A percentile compares a stretch with the other conserved stretches of the same genome.
Conservation (phyloP, 2,888 invertebrate species). For the Blastobasis adustella region DNA sequence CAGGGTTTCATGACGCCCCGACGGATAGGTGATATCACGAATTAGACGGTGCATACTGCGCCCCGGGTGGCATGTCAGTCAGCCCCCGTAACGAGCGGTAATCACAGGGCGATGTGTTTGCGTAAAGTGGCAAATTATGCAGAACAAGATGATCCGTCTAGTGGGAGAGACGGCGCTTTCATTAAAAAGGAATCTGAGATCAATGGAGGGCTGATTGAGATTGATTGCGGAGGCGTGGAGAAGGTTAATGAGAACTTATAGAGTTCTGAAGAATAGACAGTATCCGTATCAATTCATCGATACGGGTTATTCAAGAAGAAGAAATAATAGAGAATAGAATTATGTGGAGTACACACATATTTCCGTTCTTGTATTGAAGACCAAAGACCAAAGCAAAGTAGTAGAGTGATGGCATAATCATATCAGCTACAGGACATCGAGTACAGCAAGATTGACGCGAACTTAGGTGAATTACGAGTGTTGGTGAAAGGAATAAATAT, state of each 20-base stretch:
- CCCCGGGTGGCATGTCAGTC: slow-evolving; percentile 3
- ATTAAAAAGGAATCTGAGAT: slow-evolving; percentile 3
- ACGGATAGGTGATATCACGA: not conserved
- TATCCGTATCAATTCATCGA: slow-evolving; percentile 4
- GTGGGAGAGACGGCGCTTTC: slow-evolving; percentile 1
- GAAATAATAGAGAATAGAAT: no score
- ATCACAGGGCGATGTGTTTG: slow-evolving; percentile 6
- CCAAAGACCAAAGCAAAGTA: no score
- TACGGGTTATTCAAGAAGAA: no score
- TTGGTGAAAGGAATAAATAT: no score
- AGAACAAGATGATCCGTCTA: not conserved
- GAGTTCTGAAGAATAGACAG: slow-evolving; percentile 1
- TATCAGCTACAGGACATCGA: no score
- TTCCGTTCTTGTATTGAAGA: no score
- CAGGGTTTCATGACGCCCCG: no score
- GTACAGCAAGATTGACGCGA: no score
- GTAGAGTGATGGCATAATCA: no score
- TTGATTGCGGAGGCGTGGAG: not conserved
- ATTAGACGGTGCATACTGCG: not conserved
- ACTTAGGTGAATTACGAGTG: no score
- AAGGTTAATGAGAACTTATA: not conserved
- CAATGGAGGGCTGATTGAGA: not conserved
- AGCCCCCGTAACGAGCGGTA: slow-evolving; percentile 6
- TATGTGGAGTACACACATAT: no score
- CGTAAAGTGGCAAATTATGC: slow-evolving; percentile 1